Percentiles rank a stretch among this genome's conserved stretches.
phyloP scores from a whole-genome alignment of 2,797 vertebrate genomes.

The Spheniscus humboldti region DNA sequence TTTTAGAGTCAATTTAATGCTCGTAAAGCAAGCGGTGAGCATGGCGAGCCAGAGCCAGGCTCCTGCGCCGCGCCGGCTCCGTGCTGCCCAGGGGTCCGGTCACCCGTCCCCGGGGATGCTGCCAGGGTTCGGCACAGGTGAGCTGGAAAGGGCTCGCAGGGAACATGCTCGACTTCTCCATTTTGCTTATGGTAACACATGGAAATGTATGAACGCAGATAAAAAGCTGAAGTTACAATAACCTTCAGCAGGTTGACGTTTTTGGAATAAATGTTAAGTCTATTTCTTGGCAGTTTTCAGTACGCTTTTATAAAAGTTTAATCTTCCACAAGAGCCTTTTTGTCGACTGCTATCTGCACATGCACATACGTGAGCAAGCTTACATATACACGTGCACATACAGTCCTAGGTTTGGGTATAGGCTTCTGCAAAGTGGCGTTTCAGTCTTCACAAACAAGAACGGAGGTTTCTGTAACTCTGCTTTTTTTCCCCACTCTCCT shows the following conservation, averaged over 20 bases:
- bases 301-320: neutral
- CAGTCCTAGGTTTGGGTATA: neutral
- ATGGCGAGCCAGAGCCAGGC: accelerated
- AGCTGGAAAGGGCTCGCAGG: neutral
- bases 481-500: neutral
- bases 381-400: accelerated
- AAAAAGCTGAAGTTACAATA: neutral
- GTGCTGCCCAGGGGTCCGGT: accelerated
- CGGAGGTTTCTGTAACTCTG: neutral
- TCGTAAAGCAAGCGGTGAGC: neutral
- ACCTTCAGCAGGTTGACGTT: neutral
- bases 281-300: neutral
- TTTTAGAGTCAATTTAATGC: neutral
- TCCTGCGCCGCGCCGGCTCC: accelerated
- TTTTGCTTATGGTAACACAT: no score
- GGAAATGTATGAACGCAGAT: no score
- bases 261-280: neutral
- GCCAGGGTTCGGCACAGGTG: accelerated
- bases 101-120: accelerated
- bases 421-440: neutral
- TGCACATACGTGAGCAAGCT: accelerated
- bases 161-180: neutral
- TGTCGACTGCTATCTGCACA: no score
- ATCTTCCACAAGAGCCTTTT: neutral
- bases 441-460: no score